phyloP scores from a whole-genome alignment of 2,113 vertebrate species.

The Albula goreensis region DNA sequence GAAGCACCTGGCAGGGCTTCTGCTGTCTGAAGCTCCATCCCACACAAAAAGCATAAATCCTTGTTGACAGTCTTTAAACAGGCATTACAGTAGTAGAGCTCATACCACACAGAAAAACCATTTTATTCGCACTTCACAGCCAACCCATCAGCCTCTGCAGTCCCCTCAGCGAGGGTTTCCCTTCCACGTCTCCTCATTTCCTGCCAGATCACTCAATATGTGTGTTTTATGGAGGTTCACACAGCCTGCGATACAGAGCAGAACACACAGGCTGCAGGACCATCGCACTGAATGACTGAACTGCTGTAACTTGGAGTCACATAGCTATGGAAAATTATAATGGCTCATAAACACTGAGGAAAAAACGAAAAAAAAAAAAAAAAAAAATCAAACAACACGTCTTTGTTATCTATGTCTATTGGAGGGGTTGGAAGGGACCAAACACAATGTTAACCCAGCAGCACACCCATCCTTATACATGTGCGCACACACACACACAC shows the following conservation, averaged over 20 bases:
- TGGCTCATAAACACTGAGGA: neutral
- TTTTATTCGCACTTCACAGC: constrained; percentile 11
- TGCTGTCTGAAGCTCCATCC: neutral
- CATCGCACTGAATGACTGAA: too few species aligned
- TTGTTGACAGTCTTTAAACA: neutral
- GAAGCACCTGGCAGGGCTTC: too few species aligned
- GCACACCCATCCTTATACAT: too few species aligned
- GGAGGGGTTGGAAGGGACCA: too few species aligned
- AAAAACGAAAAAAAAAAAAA: neutral
- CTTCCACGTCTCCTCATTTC: neutral
- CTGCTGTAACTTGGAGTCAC: too few species aligned
- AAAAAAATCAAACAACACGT: too few species aligned
- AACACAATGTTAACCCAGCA: too few species aligned
- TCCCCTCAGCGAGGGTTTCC: neutral
- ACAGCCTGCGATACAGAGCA: neutral
- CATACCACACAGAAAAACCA: neutral
- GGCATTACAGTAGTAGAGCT: constrained; percentile 27
- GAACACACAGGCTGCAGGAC: too few species aligned
- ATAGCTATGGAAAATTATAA: too few species aligned
- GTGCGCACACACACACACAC: too few species aligned
- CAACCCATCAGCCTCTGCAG: neutral
- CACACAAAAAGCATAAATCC: constrained; percentile 18
- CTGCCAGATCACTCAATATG: neutral
- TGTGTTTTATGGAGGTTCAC: neutral
- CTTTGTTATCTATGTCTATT: too few species aligned